Conservation (phyloP, 1,140 invertebrate species). For the Drosophila ohnishii region DNA sequence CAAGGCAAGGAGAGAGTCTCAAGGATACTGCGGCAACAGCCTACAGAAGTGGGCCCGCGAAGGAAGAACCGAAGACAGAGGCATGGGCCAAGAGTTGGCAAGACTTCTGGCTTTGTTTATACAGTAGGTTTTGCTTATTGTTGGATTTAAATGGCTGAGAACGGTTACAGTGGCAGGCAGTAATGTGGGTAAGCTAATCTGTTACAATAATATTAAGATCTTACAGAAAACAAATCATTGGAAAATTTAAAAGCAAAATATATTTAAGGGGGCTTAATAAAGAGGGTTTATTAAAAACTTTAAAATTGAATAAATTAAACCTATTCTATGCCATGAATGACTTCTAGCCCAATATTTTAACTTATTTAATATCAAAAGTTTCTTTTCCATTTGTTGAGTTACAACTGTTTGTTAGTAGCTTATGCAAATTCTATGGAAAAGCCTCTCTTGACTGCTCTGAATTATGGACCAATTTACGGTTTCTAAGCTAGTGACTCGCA, state of each 20-base stretch:
- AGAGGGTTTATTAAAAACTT: neutral
- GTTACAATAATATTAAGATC: neutral
- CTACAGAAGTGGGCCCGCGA: constrained; percentile 15
- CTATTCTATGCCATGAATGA: neutral
- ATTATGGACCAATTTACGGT: constrained; percentile 6
- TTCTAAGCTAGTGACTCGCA: constrained; percentile 19
- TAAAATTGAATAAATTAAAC: neutral
- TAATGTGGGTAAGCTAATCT: neutral
- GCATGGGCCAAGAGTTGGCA: constrained; percentile 32
- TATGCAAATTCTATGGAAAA: neutral
- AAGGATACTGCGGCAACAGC: constrained; percentile 59
- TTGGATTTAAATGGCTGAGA: constrained; percentile 32
- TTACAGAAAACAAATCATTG: neutral
- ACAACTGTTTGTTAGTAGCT: neutral
- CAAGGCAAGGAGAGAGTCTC: constrained; percentile 29
- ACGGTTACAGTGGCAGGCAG: constrained; percentile 12
- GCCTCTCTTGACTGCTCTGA: neutral
- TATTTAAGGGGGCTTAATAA: neutral
- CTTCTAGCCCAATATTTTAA: neutral
- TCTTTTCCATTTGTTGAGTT: neutral
- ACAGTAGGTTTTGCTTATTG: constrained; percentile 28
- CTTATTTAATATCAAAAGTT: neutral
- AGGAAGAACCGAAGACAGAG: constrained; percentile 13
- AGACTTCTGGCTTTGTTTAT: constrained; percentile 41
- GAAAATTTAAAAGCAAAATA: neutral